Evolutionary conservation across 2,797 vertebrate genomes (phyloP).

Genomic region (Serranus cabrilla): DNA sequence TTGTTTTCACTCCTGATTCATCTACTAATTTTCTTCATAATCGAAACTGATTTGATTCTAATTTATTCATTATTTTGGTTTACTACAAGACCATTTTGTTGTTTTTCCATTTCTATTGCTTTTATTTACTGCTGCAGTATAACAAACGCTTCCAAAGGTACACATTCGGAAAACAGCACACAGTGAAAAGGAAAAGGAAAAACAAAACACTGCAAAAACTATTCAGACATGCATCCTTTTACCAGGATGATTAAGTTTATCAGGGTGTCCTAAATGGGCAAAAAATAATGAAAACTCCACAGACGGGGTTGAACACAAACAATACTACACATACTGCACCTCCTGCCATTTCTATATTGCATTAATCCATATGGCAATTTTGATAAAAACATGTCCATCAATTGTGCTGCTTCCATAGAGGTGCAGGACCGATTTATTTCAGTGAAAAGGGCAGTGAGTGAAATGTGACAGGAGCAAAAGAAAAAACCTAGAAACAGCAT

Average conservation of each 20-base stretch:
- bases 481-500: too few relatives aligned
- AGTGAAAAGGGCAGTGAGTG: too few relatives aligned
- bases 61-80: too few relatives aligned
- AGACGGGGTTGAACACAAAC: too few relatives aligned
- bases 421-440: too few relatives aligned
- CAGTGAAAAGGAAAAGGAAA: not conserved
- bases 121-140: not conserved
- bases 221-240: not conserved
- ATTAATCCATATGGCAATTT: too few relatives aligned
- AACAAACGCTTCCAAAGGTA: not conserved
- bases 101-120: not conserved
- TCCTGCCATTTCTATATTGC: too few relatives aligned
- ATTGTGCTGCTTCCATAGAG: too few relatives aligned
- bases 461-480: too few relatives aligned
- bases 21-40: not conserved
- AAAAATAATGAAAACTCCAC: not conserved
- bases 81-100: not conserved
- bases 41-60: too few relatives aligned
- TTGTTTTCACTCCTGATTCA: not conserved
- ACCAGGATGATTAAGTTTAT: not conserved
- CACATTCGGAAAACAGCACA: not conserved
- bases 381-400: too few relatives aligned
- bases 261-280: not conserved
- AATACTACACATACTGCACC: too few relatives aligned
- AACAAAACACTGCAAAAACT: not conserved